Conservation (phyloP, 2,797 vertebrate species). For the Poecilia gillii region DNA sequence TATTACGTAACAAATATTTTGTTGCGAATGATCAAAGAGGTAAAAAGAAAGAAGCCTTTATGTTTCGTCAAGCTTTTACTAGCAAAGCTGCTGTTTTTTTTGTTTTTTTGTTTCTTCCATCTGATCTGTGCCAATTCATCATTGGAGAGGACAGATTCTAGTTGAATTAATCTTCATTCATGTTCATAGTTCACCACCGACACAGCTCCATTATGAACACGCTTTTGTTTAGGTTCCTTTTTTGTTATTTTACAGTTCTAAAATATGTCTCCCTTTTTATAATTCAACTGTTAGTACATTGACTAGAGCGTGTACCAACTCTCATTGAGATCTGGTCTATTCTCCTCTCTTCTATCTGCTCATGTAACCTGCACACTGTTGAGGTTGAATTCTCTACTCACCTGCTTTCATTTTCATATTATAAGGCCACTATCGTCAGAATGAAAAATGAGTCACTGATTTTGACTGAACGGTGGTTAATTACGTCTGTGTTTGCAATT, state of each 20-base stretch:
- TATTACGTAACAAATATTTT: conserved; percentile 31
- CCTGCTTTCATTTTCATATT: background rate
- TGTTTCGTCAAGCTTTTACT: conserved; percentile 1
- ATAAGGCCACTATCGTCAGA: background rate
- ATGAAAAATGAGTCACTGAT: background rate
- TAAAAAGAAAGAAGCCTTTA: conserved; percentile 18
- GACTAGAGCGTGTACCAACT: background rate
- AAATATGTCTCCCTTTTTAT: background rate
- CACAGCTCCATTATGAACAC: background rate
- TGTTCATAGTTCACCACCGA: background rate
- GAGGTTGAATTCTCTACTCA: background rate
- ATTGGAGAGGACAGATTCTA: background rate
- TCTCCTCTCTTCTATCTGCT: background rate
- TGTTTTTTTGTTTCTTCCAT: no score
- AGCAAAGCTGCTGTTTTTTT: background rate
- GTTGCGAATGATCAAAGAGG: conserved; percentile 11
- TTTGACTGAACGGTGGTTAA: background rate
- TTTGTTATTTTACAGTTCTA: background rate
- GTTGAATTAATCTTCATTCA: background rate
- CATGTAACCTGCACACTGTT: no score
- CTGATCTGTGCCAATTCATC: background rate
- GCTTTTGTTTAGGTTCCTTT: background rate
- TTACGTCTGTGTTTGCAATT: background rate
- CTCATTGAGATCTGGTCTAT: background rate
- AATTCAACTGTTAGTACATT: no score